These are phyloP conservation scores for Trichogramma evanescens DNA, from an alignment of 2,888 invertebrate genomes.

Conservation along the genomic window DNA sequence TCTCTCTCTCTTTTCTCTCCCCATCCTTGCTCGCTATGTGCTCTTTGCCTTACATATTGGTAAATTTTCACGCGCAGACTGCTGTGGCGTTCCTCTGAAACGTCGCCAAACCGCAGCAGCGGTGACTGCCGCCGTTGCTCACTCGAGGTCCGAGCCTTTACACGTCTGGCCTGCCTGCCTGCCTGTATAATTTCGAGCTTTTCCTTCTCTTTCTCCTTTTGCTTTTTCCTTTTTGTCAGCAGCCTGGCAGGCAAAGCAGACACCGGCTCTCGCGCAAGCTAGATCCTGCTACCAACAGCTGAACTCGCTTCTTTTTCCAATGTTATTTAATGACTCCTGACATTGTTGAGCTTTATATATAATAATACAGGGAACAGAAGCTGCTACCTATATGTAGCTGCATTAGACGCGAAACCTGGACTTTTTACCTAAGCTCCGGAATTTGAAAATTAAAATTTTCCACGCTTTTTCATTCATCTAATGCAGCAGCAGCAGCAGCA, in stretches of 20 bases:
- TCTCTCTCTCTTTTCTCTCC: conserved; percentile 4
- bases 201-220: not conserved
- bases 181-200: not conserved
- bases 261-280: not conserved
- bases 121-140: conserved; percentile 23
- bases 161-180: not conserved
- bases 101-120: conserved; percentile 42
- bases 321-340: conserved; percentile 14
- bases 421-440: no score
- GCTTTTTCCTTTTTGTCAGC: not conserved
- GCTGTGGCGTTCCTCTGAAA: conserved; percentile 30
- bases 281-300: not conserved
- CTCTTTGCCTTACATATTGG: not conserved
- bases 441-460: no score
- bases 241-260: not conserved
- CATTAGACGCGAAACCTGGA: no score
- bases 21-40: not conserved
- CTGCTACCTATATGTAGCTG: no score
- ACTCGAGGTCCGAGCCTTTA: conserved; percentile 26
- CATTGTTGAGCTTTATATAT: conserved; percentile 2
- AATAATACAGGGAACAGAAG: no score
- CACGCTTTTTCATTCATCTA: no score
- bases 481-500: no score
- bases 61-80: conserved; percentile 5
- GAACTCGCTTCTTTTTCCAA: not conserved